Conservation (phyloP, 1,140 invertebrate genomes). For the Neuroterus valhalla region DNA sequence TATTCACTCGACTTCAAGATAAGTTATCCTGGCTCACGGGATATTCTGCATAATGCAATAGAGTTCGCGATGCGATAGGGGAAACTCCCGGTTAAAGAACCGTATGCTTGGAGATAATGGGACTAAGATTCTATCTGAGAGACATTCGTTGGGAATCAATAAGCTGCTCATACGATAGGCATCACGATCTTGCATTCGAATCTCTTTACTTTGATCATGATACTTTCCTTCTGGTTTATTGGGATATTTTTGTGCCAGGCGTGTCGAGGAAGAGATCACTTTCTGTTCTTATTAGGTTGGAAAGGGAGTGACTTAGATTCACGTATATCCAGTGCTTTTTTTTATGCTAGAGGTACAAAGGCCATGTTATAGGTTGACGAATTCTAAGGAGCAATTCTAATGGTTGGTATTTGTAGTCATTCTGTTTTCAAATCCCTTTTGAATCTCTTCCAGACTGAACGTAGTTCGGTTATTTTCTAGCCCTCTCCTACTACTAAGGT, state of each 20-base stretch:
- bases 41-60: constrained; percentile 61
- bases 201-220: too few relatives aligned
- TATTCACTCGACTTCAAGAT: constrained; percentile 68
- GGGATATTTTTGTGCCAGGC: neutral
- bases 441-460: too few relatives aligned
- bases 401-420: too few relatives aligned
- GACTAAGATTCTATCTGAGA: constrained; percentile 13
- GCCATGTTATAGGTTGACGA: too few relatives aligned
- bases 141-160: constrained; percentile 26
- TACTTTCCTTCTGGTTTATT: too few relatives aligned
- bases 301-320: too few relatives aligned
- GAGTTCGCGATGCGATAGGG: constrained; percentile 57
- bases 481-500: too few relatives aligned
- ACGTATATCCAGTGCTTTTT: too few relatives aligned
- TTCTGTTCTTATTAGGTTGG: neutral
- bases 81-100: constrained; percentile 57
- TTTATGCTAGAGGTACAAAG: too few relatives aligned
- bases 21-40: constrained; percentile 57
- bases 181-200: neutral
- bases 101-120: constrained; percentile 45
- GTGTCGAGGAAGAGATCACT: neutral
- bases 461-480: too few relatives aligned
- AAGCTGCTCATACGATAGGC: neutral
- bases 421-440: too few relatives aligned
- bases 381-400: too few relatives aligned